Evolutionary conservation across 2,113 vertebrate species (phyloP), one percentile per base, ranked within the genome.

Genomic region (Erinaceus europaeus): DNA sequence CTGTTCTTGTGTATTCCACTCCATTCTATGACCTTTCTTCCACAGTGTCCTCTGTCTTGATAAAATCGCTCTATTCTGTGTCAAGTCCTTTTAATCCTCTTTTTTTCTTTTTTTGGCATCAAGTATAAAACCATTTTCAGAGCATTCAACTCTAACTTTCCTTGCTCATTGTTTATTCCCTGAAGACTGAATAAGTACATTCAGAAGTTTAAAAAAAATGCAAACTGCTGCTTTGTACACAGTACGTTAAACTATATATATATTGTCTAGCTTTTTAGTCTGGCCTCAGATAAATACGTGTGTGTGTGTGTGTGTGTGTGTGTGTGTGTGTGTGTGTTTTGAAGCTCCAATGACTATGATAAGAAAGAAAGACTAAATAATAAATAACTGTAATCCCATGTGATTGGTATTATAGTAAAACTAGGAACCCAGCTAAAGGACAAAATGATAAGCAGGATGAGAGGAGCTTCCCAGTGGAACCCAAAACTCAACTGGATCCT

Each of bases 141-240:
- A 82, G 81, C 53, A 68, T 87, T 89, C 61, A 72, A 42, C 71
- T 93, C 81, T 73, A 90, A 83, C 83, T 87, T 93, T 87, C 72
- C 83, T 89, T 87, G 65, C 57, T 92, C n/a, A 75, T 86, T 90
- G 87, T 87, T 94, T 95, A 84, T 88, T 81, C 77, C 89, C 81
- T 48, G 27, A 87, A 82, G 78, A 79, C 74, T 75, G 61, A 92
- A 76, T 91, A 81, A 76, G n/a, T 82, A 68, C n/a, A 89, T 89
- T 84, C 40, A 57, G 67, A 91, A 85, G 78, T 65, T 91, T 71
- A 75, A 87, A 75, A 87, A 84, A 86, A 84, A 74, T 91, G 78
- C 46, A 84, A 77, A 29, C 55, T 75, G 42, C 32, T 75, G 27
- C 53, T 87, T 44, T 71, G 21, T 78, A 71, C 38, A 72, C 10